Base-by-base conservation (phyloP, 2,797 vertebrate genomes). In the Poeciliopsis turneri region DNA sequence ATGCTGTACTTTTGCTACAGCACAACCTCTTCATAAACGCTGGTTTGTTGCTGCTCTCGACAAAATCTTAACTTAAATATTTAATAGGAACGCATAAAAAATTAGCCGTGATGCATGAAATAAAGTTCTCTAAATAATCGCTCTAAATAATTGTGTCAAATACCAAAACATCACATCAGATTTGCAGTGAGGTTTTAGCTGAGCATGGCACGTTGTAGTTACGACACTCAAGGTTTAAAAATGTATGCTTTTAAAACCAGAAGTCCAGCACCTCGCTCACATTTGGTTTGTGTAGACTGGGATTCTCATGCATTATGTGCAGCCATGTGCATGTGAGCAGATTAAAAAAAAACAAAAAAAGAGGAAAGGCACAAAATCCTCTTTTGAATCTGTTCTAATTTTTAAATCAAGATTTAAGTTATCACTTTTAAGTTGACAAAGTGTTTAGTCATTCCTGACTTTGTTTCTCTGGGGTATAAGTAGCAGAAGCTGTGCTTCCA, bases 1-100 rank as follows among this genome's bases (percentile, higher is more conserved):
- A 55, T 68, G 84, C 85, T 91, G 88, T 84, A 64, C 82, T 88
- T 89, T 72, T 86, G 76, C 78, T 87, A 74, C 87, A 86, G 90
- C 87, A 73, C 55, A 75, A 78, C 74, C 39, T 46, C 55, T 33
- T 47, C 33, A 45, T 2, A 12, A 23, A n/a, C 39, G 18, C 28
- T 28, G 51, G 1, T 23, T 73, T 73, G 6, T 33, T 10, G 30
- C 33, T 15, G 30, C 20, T 49, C 30, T 51, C 51, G 18, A 8
- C 13, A 6, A 7, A 20, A 2, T 45, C 47, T 15, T 20, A 45
- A 46, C n/a, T 74, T 39, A 41, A 74, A 43, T 23, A 39, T 89
- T 91, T 92, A 78, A 51, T 78, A 90, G 94, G 90, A 89, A 86
- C 81, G 89, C 84, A 90, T 70, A 90, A 87, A 77, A 36, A 36